phyloP scores from a whole-genome alignment of 1,140 invertebrate species.

The Battus philenor region DNA sequence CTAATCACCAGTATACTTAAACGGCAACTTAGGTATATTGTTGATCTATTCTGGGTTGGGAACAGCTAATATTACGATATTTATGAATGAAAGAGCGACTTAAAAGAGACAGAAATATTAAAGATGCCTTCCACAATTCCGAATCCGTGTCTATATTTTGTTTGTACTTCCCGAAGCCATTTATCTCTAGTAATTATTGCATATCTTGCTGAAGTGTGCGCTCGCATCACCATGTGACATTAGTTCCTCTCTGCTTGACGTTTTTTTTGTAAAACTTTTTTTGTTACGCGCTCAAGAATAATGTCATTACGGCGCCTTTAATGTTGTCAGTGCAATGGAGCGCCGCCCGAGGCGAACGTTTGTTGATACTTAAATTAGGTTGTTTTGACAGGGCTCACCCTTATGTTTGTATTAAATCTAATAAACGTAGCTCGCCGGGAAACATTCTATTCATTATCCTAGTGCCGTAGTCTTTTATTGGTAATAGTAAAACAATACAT shows the following conservation, averaged over 20 bases:
- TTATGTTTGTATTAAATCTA: constrained; percentile 74
- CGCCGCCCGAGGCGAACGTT: constrained; percentile 71
- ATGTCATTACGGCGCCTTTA: constrained; percentile 75
- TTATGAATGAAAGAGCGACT: too few species aligned
- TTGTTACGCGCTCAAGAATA: constrained; percentile 71
- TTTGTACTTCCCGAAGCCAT: constrained; percentile 41
- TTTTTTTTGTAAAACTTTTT: constrained; percentile 59
- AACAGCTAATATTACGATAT: neutral
- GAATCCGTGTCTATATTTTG: too few species aligned
- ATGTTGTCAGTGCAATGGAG: constrained; percentile 67
- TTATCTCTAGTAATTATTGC: constrained; percentile 58
- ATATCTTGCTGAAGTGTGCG: constrained; percentile 30
- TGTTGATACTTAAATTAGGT: constrained; percentile 76
- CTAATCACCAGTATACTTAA: too few species aligned
- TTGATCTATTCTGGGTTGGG: neutral
- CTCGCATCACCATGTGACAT: constrained; percentile 20
- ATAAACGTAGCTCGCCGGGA: constrained; percentile 64
- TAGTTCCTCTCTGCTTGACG: constrained; percentile 51
- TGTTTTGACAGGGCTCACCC: constrained; percentile 73
- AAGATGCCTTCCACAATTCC: too few species aligned
- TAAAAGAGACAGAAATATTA: too few species aligned
- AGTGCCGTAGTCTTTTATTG: too few species aligned
- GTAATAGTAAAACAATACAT: too few species aligned
- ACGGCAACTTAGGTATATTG: too few species aligned
- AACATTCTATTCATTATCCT: constrained; percentile 58